phyloP scores from a whole-genome alignment of 2,888 invertebrate genomes.

The Drosophila eohydei region DNA sequence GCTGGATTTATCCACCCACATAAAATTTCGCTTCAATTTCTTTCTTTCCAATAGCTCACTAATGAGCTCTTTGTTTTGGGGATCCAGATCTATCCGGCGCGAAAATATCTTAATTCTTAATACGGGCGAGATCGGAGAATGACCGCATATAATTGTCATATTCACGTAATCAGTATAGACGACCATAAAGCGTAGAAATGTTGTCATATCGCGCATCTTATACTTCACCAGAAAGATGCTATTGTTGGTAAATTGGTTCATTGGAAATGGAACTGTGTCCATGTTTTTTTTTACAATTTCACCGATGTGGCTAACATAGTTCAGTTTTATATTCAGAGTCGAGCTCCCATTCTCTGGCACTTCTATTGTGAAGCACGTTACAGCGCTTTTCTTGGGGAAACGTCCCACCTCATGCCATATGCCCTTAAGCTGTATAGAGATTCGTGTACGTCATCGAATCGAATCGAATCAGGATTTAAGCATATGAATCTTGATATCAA shows the following conservation, averaged over 20 bases:
- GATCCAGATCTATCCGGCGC: background rate
- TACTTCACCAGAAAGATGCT: background rate
- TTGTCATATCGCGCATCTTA: background rate
- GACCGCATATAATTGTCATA: background rate
- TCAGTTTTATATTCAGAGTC: slow-evolving; percentile 20
- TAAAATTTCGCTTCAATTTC: background rate
- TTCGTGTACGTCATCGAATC: background rate
- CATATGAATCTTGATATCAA: background rate
- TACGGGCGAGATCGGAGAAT: background rate
- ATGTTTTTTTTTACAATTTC: too few relatives aligned
- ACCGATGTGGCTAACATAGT: slow-evolving; percentile 3
- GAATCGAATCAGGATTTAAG: background rate
- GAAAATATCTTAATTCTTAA: background rate
- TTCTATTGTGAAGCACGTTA: slow-evolving; percentile 46
- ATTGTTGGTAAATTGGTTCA: background rate
- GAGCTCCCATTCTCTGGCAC: slow-evolving; percentile 18
- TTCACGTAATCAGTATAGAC: background rate
- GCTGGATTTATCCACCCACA: background rate
- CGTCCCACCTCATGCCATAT: slow-evolving; percentile 53
- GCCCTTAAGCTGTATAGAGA: slow-evolving; percentile 22
- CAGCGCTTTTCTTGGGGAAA: slow-evolving; percentile 27
- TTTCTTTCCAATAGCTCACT: background rate
- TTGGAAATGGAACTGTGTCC: background rate
- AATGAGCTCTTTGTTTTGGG: background rate
- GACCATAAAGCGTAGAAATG: background rate